phyloP scores from a whole-genome alignment of 2,888 invertebrate genomes.

The Thecophora atra region DNA sequence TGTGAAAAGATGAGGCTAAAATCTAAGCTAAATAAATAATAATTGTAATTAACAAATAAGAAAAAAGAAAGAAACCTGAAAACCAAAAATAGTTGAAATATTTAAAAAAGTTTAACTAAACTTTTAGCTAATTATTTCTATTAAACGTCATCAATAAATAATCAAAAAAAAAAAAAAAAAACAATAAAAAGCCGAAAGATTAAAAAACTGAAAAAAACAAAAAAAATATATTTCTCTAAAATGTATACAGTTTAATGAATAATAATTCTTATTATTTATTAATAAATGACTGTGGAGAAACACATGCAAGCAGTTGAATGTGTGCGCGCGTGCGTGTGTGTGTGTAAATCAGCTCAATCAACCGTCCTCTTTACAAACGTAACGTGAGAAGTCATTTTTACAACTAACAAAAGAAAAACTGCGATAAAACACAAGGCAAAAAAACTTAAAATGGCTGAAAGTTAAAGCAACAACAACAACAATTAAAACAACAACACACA shows the following conservation, averaged over 20 bases:
- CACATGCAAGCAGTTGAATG: background rate
- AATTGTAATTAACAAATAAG: background rate
- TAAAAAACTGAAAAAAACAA: no score
- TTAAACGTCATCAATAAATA: no score
- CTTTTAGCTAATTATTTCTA: no score
- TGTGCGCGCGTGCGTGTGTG: constrained; percentile 30
- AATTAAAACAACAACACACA: background rate
- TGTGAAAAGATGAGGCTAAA: background rate
- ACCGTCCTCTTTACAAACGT: constrained; percentile 33
- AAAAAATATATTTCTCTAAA: no score
- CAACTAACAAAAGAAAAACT: background rate
- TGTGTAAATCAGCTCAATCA: constrained; percentile 22
- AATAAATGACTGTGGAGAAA: background rate
- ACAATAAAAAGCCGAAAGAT: no score
- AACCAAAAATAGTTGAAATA: no score
- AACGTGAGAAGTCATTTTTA: constrained; percentile 17
- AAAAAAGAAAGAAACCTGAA: no score
- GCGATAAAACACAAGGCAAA: background rate
- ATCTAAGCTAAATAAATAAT: background rate
- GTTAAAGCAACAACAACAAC: no score
- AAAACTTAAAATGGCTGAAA: background rate
- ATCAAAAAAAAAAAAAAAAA: no score
- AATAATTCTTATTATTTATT: background rate
- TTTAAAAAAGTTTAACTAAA: no score
- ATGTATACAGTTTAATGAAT: background rate